Conservation (phyloP, 2,797 vertebrate species). For the Limosa lapponica region DNA sequence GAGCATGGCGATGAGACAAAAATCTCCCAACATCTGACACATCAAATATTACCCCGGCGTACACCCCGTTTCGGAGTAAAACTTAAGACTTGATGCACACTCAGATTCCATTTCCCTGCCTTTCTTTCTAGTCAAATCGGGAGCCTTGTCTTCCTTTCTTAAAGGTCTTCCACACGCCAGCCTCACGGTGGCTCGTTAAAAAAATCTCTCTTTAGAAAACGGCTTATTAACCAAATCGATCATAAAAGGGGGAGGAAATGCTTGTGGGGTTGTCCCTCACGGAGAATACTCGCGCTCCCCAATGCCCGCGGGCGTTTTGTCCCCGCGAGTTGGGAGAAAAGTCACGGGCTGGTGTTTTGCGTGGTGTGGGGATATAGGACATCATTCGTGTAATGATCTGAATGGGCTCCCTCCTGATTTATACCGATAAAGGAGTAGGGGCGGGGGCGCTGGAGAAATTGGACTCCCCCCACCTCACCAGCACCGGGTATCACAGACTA, state of each 20-base stretch:
- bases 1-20: not conserved
- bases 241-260: not conserved
- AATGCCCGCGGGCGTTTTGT: accelerated
- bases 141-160: not conserved
- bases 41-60: not conserved
- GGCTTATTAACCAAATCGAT: not conserved
- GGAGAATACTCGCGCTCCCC: not conserved
- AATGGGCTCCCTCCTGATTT: not conserved
- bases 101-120: not conserved
- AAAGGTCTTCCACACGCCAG: not conserved
- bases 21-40: not conserved
- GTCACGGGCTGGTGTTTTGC: not conserved
- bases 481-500: not conserved
- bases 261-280: not conserved
- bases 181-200: not conserved
- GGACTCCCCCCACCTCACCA: not conserved
- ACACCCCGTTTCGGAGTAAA: not conserved
- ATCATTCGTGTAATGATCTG: accelerated
- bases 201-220: not conserved
- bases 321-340: not conserved
- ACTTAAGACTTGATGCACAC: not conserved
- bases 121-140: not conserved
- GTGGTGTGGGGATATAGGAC: not conserved
- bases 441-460: not conserved
- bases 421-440: not conserved